Conservation (phyloP, 2,113 vertebrate species). For the Brachirus orientalis region DNA sequence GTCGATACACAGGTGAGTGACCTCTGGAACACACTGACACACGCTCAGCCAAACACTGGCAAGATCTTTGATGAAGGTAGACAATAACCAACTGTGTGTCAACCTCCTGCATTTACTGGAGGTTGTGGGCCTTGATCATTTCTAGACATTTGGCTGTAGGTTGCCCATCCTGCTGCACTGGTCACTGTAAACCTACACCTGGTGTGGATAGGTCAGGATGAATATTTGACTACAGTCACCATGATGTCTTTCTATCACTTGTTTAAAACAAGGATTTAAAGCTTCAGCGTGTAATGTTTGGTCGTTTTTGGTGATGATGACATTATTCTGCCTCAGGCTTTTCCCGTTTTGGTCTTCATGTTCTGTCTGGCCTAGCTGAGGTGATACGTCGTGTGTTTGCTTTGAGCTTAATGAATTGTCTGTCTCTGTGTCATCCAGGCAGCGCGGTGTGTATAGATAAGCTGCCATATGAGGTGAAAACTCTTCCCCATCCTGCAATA, state of each 20-base stretch:
- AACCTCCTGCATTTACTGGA: conserved; percentile 47
- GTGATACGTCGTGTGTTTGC: conserved; percentile 30
- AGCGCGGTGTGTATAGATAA: conserved; percentile 72
- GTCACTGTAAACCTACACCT: background rate
- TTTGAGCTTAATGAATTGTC: conserved; percentile 53
- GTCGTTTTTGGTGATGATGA: too few relatives aligned
- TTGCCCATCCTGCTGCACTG: background rate
- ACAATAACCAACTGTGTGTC: conserved; percentile 29
- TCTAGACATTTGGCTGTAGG: too few relatives aligned
- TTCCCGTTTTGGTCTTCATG: conserved; percentile 46
- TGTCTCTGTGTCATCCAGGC: conserved; percentile 75
- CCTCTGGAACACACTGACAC: conserved; percentile 45
- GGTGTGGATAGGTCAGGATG: conserved; percentile 2
- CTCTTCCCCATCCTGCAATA: conserved; percentile 56
- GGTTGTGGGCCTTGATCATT: conserved; percentile 11
- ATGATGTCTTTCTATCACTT: background rate
- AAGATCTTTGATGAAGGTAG: conserved; percentile 13
- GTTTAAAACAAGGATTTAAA: background rate
- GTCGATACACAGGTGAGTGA: conserved; percentile 70
- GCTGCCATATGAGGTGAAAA: conserved; percentile 75
- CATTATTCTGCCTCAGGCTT: conserved; percentile 11
- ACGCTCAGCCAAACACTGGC: conserved; percentile 11
- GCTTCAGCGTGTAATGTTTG: too few relatives aligned
- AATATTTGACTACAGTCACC: background rate
- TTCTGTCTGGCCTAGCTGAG: conserved; percentile 13